Evolutionary conservation across 1,140 invertebrate genomes (phyloP), one percentile per base, ranked within the genome.

Genomic region (Drosophila sucinea): DNA sequence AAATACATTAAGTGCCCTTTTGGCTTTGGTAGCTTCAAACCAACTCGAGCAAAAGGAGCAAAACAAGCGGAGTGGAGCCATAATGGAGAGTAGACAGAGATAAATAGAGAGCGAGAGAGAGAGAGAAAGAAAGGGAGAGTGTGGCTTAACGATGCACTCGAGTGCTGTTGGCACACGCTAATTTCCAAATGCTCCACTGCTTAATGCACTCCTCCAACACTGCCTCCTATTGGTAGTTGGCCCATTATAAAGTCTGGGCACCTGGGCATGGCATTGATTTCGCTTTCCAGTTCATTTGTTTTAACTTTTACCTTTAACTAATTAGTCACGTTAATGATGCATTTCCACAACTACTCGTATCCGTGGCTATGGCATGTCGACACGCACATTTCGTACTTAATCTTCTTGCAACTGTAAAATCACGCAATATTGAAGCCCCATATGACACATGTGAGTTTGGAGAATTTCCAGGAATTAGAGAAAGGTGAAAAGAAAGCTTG

Each of bases 291-390:
- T 57, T 60, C 68, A 55, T 73, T 77, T 69, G 23, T 58, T 65
- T 35, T 78, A 70, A 70, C 79, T 65, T 69, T 71, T 57, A 61
- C 61, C 69, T 60, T 58, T 61, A 68, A 54, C 77, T 87, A 87
- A 89, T 87, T 87, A 87, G 67, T 77, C 73, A 27, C 44, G 80
- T 77, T 83, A 89, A 89, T 89, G 84, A 87, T 87, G 83, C 77
- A 80, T 78, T 87, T 78, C 63, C 62, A 44, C 40, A 27, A 25
- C 63, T 66, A 71, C 73, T 41, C 56, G 8, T 33, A 35, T 62
- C 58, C 32, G 25, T 55, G 38, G 32, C 27, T 68, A 58, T 61
- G 3, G 27, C 55, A 63, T 54, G 54, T 27, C 35, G 32, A 54
- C 76, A 71, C 79, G 66, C 77, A 70, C 55, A 44, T 65, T 63